A percentile compares a stretch with the other conserved stretches of the same genome.
These are phyloP conservation scores for Crossaster papposus DNA, from an alignment of 53 echinoderm and acorn worm species.

Conservation along the genomic window DNA sequence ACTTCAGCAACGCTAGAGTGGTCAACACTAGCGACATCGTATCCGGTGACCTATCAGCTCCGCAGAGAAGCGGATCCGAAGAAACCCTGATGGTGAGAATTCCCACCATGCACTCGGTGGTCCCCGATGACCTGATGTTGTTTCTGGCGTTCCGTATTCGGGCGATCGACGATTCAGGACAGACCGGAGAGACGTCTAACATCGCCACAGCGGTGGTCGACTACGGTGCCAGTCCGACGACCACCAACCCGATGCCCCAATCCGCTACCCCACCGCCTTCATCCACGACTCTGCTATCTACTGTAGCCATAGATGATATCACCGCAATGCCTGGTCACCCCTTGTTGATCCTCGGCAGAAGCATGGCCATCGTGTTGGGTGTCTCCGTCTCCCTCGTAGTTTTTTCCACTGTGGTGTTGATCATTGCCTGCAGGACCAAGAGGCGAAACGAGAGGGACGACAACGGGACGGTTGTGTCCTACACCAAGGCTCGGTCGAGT, in stretches of 20 bases:
- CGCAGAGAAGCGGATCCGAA: slow-evolving; percentile 2
- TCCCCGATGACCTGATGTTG: background rate
- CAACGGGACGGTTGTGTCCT: background rate
- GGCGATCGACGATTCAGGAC: slow-evolving; percentile 40
- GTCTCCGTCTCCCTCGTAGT: slow-evolving; percentile 9
- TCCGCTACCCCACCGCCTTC: slow-evolving; percentile 7
- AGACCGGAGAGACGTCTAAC: slow-evolving; percentile 52
- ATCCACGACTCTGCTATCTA: slow-evolving; percentile 9
- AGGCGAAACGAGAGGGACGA: background rate
- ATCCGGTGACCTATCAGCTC: slow-evolving; percentile 16
- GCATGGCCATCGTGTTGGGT: slow-evolving; percentile 12
- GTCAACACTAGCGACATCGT: background rate
- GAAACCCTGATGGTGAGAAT: slow-evolving; percentile 20
- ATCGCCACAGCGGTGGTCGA: slow-evolving; percentile 17
- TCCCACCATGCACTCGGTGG: background rate
- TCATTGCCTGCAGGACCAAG: background rate
- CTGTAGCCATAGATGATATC: background rate
- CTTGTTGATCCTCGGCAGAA: slow-evolving; percentile 8
- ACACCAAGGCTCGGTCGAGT: slow-evolving; percentile 20
- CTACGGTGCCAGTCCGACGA: slow-evolving; percentile 17
- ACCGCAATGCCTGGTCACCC: background rate
- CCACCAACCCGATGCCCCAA: background rate
- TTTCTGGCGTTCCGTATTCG: slow-evolving; percentile 25
- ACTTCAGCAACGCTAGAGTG: slow-evolving; percentile 17
- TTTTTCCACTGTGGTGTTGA: background rate